Conservation (phyloP, 2,113 vertebrate genomes). For the Sclerurus mexicanus region DNA sequence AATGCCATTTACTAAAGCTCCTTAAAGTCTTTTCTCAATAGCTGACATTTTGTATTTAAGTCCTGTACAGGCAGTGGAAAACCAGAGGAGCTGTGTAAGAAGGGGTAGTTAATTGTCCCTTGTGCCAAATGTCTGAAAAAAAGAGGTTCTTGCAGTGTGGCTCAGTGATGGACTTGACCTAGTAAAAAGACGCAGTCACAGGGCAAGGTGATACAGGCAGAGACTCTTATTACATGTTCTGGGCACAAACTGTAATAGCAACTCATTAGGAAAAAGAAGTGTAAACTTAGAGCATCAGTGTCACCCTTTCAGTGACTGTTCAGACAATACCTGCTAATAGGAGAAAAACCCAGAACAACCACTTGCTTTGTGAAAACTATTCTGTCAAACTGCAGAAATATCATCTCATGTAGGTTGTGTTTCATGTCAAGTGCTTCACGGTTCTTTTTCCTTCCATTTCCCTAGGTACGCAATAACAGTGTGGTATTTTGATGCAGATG, state of each 20-base stretch:
- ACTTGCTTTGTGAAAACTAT: neutral
- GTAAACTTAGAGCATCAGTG: neutral
- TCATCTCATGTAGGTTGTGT: neutral
- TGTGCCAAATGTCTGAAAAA: neutral
- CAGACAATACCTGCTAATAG: neutral
- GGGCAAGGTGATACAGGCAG: neutral
- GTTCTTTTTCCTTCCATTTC: slow-evolving; percentile 13
- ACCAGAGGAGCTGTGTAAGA: neutral
- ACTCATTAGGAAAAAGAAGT: neutral
- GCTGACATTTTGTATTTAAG: neutral
- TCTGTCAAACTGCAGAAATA: neutral
- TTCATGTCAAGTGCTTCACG: neutral
- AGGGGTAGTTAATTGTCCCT: neutral
- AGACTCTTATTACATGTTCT: neutral
- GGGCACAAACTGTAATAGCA: neutral
- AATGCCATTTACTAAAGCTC: slow-evolving; percentile 20
- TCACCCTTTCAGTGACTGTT: neutral
- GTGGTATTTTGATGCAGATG: slow-evolving; percentile 98
- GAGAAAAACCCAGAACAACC: accelerated
- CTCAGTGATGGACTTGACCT: neutral
- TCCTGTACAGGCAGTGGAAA: neutral
- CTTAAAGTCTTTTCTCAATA: neutral
- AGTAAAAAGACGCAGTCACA: neutral
- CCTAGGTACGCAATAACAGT: slow-evolving; percentile 97
- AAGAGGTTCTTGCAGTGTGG: neutral